Percentiles rank a stretch among this genome's conserved stretches.
phyloP scores from a whole-genome alignment of 1,140 invertebrate species.

The Trypoxylus dichotomus region DNA sequence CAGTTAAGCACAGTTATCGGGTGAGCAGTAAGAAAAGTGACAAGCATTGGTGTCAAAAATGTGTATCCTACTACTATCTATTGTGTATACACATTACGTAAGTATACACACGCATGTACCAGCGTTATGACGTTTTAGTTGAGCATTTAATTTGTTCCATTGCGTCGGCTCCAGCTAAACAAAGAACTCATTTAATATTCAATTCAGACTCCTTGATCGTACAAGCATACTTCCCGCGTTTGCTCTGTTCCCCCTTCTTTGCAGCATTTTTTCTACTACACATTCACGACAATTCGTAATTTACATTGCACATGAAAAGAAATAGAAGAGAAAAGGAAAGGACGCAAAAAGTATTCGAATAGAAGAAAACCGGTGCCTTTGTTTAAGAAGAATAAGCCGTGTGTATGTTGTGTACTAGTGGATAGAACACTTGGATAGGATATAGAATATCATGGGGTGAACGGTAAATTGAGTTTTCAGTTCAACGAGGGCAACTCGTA shows the following conservation, averaged over 20 bases:
- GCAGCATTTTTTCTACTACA: not conserved
- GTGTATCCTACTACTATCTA: no score
- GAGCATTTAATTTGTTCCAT: not conserved
- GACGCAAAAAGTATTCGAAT: slow-evolving; percentile 9
- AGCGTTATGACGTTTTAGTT: not conserved
- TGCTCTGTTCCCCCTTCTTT: not conserved
- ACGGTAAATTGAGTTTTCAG: slow-evolving; percentile 1
- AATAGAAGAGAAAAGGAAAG: not conserved
- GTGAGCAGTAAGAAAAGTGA: no score
- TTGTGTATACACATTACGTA: not conserved
- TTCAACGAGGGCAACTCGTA: not conserved
- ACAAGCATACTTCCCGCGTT: not conserved
- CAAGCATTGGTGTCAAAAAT: no score
- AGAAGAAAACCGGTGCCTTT: not conserved
- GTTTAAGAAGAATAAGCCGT: slow-evolving; percentile 25
- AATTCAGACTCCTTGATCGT: not conserved
- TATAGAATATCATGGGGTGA: slow-evolving; percentile 26
- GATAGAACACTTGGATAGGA: not conserved
- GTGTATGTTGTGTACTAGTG: not conserved
- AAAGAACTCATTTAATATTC: slow-evolving; percentile 18
- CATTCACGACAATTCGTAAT: not conserved
- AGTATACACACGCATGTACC: not conserved
- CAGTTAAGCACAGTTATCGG: no score
- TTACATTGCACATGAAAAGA: slow-evolving; percentile 20
- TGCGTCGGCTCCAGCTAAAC: not conserved